A percentile compares a stretch with the other conserved stretches of the same genome.
phyloP scores from a whole-genome alignment of 2,113 vertebrate species.

The Leucopsar rothschildi region DNA sequence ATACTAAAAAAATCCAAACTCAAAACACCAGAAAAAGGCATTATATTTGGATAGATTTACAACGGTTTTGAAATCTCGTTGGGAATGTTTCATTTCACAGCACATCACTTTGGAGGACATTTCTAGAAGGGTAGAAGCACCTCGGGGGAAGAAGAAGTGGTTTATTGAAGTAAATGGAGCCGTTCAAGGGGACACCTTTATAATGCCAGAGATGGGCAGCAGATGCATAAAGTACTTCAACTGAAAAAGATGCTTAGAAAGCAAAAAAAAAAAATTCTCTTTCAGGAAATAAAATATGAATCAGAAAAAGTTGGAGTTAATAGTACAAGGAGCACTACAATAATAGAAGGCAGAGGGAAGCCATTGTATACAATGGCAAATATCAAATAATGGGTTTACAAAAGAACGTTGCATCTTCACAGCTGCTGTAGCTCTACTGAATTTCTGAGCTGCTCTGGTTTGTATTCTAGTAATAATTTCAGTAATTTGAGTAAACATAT shows the following conservation, averaged over 20 bases:
- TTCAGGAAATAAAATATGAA: not conserved
- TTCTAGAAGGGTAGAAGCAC: not conserved
- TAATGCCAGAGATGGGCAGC: not conserved
- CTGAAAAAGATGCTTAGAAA: not conserved
- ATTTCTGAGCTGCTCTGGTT: not conserved
- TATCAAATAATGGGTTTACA: not conserved
- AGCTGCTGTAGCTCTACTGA: not conserved
- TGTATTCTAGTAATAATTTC: not conserved
- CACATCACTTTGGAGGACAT: not conserved
- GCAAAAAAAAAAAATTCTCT: not conserved
- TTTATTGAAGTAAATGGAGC: not conserved
- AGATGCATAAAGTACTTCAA: not conserved
- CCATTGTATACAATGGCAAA: not conserved
- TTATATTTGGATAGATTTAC: not conserved
- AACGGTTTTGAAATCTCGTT: not conserved
- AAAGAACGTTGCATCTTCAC: not conserved
- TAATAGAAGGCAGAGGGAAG: not conserved
- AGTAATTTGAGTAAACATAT: not conserved
- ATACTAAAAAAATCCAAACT: not conserved
- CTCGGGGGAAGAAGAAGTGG: not conserved
- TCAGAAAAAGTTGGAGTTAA: not conserved
- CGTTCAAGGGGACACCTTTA: not conserved
- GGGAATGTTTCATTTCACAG: not conserved
- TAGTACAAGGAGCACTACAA: not conserved
- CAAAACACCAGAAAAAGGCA: not conserved